phyloP scores from a whole-genome alignment of 2,888 invertebrate genomes.

The Tridacna crocea region DNA sequence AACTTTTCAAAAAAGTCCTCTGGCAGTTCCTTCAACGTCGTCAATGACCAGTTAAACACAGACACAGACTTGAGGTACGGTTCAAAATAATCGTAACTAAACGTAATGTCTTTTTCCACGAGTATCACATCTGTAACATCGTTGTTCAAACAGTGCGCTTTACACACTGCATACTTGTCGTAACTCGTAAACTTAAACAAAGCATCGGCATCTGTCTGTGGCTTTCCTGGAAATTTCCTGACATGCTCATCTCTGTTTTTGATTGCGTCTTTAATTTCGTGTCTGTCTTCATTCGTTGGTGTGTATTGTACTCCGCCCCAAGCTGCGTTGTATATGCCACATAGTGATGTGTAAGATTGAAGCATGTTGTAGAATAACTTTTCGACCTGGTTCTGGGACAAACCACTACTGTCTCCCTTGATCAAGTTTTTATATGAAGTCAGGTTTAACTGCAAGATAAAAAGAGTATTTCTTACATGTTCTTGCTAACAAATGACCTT shows the following conservation, averaged over 20 bases:
- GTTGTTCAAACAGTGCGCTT: constrained; percentile 60
- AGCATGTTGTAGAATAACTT: constrained; percentile 53
- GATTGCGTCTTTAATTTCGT: constrained; percentile 54
- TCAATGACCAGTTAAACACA: constrained; percentile 61
- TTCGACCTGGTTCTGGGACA: constrained; percentile 48
- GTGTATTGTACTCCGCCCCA: constrained; percentile 69
- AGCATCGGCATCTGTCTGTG: constrained; percentile 46
- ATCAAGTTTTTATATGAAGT: constrained; percentile 68
- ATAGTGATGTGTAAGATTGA: constrained; percentile 70
- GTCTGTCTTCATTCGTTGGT: constrained; percentile 51
- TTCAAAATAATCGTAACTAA: constrained; percentile 66
- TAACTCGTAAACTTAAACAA: constrained; percentile 36
- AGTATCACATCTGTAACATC: constrained; percentile 35
- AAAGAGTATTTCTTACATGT: no score
- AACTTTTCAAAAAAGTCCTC: constrained; percentile 71
- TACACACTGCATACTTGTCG: constrained; percentile 50
- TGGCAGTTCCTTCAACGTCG: constrained; percentile 58
- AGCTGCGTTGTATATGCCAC: constrained; percentile 71
- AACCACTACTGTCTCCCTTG: constrained; percentile 46
- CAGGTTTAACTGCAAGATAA: constrained; percentile 55
- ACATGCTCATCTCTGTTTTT: constrained; percentile 47
- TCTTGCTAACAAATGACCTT: no score
- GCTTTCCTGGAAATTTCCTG: constrained; percentile 33
- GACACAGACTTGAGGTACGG: constrained; percentile 72
- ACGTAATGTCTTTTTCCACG: constrained; percentile 36